Base-by-base conservation (phyloP, 1,140 invertebrate species). In the Saccostrea echinata region DNA sequence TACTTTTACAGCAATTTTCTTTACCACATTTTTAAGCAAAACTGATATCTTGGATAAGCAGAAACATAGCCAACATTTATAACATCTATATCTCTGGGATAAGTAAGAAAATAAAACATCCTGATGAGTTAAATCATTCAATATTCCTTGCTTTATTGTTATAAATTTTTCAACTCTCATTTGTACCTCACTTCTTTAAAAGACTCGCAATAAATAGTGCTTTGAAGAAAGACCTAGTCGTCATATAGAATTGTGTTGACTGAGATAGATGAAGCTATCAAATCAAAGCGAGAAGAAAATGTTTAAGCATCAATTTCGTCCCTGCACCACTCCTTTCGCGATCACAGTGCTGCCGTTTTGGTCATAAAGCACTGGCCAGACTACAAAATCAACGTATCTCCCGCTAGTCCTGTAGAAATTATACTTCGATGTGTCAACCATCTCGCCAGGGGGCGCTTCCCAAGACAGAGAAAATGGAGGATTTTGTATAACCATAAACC, bases 251-350 rank as follows among this genome's bases (percentile, higher is more conserved):
- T 43, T 43, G n/a, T 61, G n/a, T 3, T 61, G 55, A 61, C n/a
- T 61, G 18, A 61, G 1, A 61, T 21, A 61, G 55, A 8, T 61
- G 3, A 6, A n/a, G 13, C 13, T 18, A 57, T 18, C 13, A 57
- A 18, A 57, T 0, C 55, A 18, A 13, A 13, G 55, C 9, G 55
- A 57, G 3, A 21, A 57, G 55, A 16, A 57, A 0, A 57, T 57
- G 21, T 18, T 18, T 61, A 21, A 2, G 55, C 11, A 2, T 30
- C 27, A 76, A 16, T 76, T 76, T 76, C 68, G 68, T 76, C 81
- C 81, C n/a, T 84, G 83, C 18, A 84, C 52, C 35, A 84, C 83
- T 12, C 83, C 83, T 84, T 84, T 84, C 1, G 83, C 52, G 16
- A 84, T 21, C 53, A 84, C 18, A 21, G n/a, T 33, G 12, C 83